A percentile compares a stretch with the other conserved stretches of the same genome.
phyloP scores from a whole-genome alignment of 2,797 vertebrate genomes.

The Chanos chanos region DNA sequence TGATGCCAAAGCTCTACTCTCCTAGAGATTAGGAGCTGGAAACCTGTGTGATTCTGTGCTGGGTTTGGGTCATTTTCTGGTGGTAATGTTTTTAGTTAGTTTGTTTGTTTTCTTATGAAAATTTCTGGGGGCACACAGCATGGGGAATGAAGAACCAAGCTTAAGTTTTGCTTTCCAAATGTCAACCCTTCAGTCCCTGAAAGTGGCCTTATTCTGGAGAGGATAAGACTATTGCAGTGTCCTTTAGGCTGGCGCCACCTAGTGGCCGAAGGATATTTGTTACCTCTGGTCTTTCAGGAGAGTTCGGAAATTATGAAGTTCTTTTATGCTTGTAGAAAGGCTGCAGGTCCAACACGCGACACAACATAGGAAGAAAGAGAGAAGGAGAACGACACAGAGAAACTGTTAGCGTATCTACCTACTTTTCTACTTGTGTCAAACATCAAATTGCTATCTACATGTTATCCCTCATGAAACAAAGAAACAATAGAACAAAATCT shows the following conservation, averaged over 20 bases:
- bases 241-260: conserved; percentile 39
- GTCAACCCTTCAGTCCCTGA: conserved; percentile 60
- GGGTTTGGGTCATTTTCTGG: not conserved
- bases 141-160: not conserved
- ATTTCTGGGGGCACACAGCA: not conserved
- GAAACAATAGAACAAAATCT: not conserved
- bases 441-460: not conserved
- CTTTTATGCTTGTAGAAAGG: conserved; percentile 90
- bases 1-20: not conserved
- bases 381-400: not conserved
- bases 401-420: not conserved
- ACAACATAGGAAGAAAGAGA: not conserved
- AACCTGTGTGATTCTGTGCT: not conserved
- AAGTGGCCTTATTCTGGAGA: conserved; percentile 54
- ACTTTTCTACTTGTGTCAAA: too few relatives aligned
- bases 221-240: conserved; percentile 48
- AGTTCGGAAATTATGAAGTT: conserved; percentile 86
- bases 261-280: conserved; percentile 56
- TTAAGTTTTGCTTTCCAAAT: conserved; percentile 5
- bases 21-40: not conserved
- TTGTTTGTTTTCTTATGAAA: not conserved
- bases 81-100: not conserved
- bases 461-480: not conserved
- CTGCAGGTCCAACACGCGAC: conserved; percentile 59
- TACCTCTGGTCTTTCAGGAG: conserved; percentile 86